Conservation (phyloP, 2,888 invertebrate species). For the Callyntrura guangdongensis region DNA sequence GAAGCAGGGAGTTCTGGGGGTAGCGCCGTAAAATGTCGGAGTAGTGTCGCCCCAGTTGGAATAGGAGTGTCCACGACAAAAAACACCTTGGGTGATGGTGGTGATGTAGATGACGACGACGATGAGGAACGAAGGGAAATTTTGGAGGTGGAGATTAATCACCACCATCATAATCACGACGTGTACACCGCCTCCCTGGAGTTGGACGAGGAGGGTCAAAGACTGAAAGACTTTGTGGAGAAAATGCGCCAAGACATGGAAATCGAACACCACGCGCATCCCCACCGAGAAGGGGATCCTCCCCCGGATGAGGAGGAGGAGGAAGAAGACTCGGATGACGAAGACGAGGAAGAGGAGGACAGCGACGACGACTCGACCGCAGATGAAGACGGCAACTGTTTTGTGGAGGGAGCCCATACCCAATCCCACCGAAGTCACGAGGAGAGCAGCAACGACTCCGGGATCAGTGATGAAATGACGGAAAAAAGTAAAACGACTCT, state of each 20-base stretch:
- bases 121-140: conserved; percentile 20
- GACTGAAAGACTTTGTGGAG: conserved; percentile 70
- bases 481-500: conserved; percentile 79
- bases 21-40: no score
- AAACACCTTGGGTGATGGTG: conserved; percentile 14
- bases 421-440: conserved; percentile 82
- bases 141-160: background rate
- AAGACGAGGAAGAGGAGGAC: no score
- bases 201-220: conserved; percentile 63
- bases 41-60: background rate
- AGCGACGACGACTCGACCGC: conserved; percentile 58
- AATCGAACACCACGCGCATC: background rate
- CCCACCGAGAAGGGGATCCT: background rate
- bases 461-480: conserved; percentile 83
- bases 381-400: conserved; percentile 59
- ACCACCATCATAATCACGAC: conserved; percentile 22
- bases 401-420: conserved; percentile 41
- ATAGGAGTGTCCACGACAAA: background rate
- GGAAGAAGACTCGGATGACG: no score
- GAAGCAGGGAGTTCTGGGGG: no score
- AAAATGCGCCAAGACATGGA: conserved; percentile 65
- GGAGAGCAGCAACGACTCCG: conserved; percentile 84
- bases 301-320: no score
- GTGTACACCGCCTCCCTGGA: conserved; percentile 58
- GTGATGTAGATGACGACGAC: conserved; percentile 6